Evolutionary conservation across 2,888 invertebrate genomes (phyloP), one percentile per base, ranked within the genome.

Genomic region (Phaedon cochleariae): DNA sequence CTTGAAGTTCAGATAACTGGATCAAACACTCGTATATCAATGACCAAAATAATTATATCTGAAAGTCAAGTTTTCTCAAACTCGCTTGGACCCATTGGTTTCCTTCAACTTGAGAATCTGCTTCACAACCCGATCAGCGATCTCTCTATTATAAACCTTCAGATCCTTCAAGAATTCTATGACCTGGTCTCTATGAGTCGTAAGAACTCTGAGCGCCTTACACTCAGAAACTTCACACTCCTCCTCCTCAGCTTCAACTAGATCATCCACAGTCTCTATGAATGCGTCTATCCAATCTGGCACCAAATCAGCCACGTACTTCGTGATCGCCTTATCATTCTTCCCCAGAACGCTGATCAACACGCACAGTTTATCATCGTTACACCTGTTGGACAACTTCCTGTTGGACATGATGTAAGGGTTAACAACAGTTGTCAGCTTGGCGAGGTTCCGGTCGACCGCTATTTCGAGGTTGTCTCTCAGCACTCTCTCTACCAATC

Each of bases 171-270:
- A n/a, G n/a, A 55, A 15, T 1, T 41, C 41, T 41, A 5, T 15
- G 15, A 26, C 9, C 17, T 6, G 15, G 9, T 12, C n/a, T 18
- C 37, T 22, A 17, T 22, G 34, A 17, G 9, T n/a, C 12, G 37
- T 12, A 18, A 70, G 4, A 2, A 62, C 15, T 2, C 52, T 65
- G n/a, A 66, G 46, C 21, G 64, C 21, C 1, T 26, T 46, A 45
- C 73, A 73, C 12, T 64, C 62, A 1, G 55, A 26, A 6, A 6
- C 18, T n/a, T 26, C 29, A 21, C 67, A 70, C 17, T 51, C 21
- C 17, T 26, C n/a, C 3, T 15, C 12, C 10, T 29, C 20, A 34
- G 22, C 41, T 5, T 21, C 26, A 21, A 29, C 21, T 22, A 65
- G 18, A 7, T 55, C 59, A 9, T 21, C 54, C 9, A 63, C 4